Evolutionary conservation across 2,888 invertebrate genomes (phyloP).

Genomic region (Punctoribates punctum): DNA sequence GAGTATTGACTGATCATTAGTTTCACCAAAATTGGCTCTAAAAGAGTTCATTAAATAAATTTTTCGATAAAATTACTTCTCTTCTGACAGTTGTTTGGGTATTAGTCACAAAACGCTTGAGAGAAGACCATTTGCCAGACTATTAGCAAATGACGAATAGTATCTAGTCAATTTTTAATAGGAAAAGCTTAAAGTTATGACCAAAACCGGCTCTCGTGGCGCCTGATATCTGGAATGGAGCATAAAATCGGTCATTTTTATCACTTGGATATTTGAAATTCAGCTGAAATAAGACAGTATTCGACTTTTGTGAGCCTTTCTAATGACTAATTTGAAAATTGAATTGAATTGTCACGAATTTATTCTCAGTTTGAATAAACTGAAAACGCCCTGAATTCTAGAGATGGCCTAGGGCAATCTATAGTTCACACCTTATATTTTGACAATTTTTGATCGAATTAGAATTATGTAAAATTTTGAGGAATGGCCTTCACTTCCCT

Average conservation of each 20-base stretch:
- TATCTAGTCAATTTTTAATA: not conserved
- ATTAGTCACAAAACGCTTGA: not conserved
- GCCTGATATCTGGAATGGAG: not conserved
- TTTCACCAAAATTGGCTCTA: not conserved
- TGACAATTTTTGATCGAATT: conserved; percentile 2
- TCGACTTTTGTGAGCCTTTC: not conserved
- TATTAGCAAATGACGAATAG: not conserved
- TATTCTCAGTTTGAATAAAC: not conserved
- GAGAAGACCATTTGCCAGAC: not conserved
- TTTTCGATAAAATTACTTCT: not conserved
- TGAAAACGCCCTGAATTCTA: not conserved
- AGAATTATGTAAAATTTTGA: not conserved
- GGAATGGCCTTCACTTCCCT: no score
- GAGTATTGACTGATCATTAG: conserved; percentile 22
- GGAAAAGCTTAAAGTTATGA: not conserved
- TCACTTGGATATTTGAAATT: not conserved
- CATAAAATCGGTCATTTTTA: not conserved
- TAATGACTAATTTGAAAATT: not conserved
- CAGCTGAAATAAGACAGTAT: not conserved
- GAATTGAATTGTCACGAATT: not conserved
- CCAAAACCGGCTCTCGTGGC: conserved; percentile 5
- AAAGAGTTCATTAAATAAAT: conserved; percentile 22
- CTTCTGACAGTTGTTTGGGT: conserved; percentile 18
- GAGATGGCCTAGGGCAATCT: not conserved
- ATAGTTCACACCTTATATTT: conserved; percentile 19